Evolutionary conservation across 2,797 vertebrate genomes (phyloP).

Genomic region (Spea hammondii): DNA sequence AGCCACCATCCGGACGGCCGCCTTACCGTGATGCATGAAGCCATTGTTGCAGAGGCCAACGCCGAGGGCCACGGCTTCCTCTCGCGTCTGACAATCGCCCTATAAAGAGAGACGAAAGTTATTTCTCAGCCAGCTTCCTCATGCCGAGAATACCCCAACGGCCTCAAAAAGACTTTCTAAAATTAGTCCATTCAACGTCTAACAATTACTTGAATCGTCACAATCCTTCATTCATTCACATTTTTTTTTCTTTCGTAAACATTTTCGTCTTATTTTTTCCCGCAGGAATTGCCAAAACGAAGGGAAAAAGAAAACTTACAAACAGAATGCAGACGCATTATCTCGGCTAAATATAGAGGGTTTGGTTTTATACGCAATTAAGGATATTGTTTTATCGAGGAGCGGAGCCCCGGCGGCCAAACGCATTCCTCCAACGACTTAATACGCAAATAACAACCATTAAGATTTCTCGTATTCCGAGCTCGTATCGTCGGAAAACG

Average conservation of each 20-base stretch:
- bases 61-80: conserved; percentile 91
- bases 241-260: conserved; percentile 24
- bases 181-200: conserved; percentile 48
- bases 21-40: conserved; percentile 97
- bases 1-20: not conserved
- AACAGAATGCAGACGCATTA: conserved; percentile 33
- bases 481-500: not conserved
- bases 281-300: conserved; percentile 44
- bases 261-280: conserved; percentile 38
- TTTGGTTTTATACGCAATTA: conserved; percentile 35
- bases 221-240: not conserved
- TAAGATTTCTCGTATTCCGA: not conserved
- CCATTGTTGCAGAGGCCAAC: conserved; percentile 96
- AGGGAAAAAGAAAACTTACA: conserved; percentile 30
- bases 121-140: conserved; percentile 50
- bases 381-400: conserved; percentile 27
- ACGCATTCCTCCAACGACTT: conserved; percentile 22
- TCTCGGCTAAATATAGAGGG: conserved; percentile 41
- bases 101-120: conserved; percentile 62
- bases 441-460: not conserved
- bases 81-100: conserved; percentile 93
- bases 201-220: conserved; percentile 55
- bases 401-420: conserved; percentile 46
- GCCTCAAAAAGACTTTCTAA: conserved; percentile 28
- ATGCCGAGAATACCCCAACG: not conserved